Percentiles rank a stretch among this genome's conserved stretches.
phyloP scores from a whole-genome alignment of 2,888 invertebrate genomes.

The Morinoia aosen region DNA sequence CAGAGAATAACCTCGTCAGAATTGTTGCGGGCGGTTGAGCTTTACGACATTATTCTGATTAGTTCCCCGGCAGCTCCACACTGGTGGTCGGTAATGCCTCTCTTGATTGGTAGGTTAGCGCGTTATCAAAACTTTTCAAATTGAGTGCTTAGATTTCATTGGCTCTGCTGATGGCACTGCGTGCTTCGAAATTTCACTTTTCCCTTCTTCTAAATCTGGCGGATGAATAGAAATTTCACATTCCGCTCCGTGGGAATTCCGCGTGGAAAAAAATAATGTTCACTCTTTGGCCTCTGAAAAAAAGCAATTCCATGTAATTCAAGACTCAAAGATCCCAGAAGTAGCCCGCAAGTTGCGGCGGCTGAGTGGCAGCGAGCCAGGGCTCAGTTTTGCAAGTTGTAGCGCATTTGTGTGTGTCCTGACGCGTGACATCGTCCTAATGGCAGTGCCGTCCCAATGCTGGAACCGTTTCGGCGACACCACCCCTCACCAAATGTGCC shows the following conservation, averaged over 20 bases:
- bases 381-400: not conserved
- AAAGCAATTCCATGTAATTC: not conserved
- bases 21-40: not conserved
- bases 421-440: constrained; percentile 5
- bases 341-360: not conserved
- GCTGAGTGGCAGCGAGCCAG: not conserved
- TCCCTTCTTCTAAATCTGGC: not conserved
- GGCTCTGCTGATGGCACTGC: not conserved
- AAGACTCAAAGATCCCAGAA: not conserved
- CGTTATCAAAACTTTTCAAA: not conserved
- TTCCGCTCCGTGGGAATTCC: not conserved
- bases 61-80: not conserved
- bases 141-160: not conserved
- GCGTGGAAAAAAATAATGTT: not conserved
- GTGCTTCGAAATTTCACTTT: not conserved
- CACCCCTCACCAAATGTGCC: constrained; percentile 20
- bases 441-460: not conserved
- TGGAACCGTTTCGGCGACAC: not conserved
- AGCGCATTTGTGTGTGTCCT: not conserved
- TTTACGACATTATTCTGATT: constrained; percentile 3
- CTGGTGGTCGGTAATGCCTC: not conserved
- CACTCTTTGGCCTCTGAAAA: not conserved
- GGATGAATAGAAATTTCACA: not conserved
- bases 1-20: not conserved
- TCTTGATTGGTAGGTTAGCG: not conserved